A percentile compares a stretch with the other conserved stretches of the same genome.
Conservation (phyloP, 2,113 vertebrate genomes). For the Tympanuchus pallidicinctus region DNA sequence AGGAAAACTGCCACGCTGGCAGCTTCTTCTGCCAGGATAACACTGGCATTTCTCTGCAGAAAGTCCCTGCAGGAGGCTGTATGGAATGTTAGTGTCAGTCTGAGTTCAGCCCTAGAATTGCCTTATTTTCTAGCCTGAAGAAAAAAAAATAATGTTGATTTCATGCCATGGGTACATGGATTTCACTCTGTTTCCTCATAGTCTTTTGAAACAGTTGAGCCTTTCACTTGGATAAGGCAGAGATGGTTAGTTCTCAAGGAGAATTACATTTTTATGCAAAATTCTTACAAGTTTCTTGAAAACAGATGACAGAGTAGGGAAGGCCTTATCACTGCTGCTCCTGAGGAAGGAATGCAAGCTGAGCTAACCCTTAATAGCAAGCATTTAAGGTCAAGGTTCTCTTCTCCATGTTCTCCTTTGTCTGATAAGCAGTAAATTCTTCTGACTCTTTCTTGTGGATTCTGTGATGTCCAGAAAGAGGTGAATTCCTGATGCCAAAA, state of each 20-base stretch:
- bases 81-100: neutral
- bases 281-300: conserved; percentile 6
- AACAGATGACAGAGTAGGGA: neutral
- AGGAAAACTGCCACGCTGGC: neutral
- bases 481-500: conserved; percentile 13
- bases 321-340: neutral
- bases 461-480: conserved; percentile 41
- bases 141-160: neutral
- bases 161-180: neutral
- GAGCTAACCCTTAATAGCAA: neutral
- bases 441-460: conserved; percentile 48
- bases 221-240: neutral
- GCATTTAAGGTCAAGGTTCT: conserved; percentile 22
- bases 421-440: conserved; percentile 32
- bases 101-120: neutral
- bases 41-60: neutral
- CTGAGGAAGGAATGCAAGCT: neutral
- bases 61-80: neutral
- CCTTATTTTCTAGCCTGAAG: neutral
- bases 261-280: neutral
- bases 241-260: neutral
- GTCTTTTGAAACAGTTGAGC: neutral
- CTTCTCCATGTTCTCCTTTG: conserved; percentile 10
- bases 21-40: neutral
- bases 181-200: neutral